Conservation (phyloP, 2,888 invertebrate genomes). For the Drosophila tanythrix region DNA sequence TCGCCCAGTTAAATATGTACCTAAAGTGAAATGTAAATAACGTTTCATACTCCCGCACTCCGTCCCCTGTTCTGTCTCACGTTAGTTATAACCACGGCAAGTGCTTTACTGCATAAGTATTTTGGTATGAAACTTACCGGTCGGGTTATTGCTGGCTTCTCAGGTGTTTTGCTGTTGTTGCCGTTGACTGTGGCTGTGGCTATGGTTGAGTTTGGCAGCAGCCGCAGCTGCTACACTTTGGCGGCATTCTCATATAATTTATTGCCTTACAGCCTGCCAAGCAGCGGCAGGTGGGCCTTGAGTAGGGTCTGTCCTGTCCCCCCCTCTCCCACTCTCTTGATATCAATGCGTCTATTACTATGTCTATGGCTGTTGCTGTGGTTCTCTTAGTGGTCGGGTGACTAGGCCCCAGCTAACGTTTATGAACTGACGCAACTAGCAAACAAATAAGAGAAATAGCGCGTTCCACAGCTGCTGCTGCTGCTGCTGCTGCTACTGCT, state of each 20-base stretch:
- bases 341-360: slow-evolving; percentile 23
- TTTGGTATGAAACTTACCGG: slow-evolving; percentile 65
- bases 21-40: slow-evolving; percentile 68
- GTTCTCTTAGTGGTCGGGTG: slow-evolving; percentile 36
- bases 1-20: slow-evolving; percentile 45
- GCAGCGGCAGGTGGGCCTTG: slow-evolving; percentile 46
- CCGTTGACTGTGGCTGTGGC: slow-evolving; percentile 17
- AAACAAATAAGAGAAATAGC: slow-evolving; percentile 46
- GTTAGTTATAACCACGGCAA: slow-evolving; percentile 37
- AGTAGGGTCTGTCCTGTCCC: slow-evolving; percentile 51
- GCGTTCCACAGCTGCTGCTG: slow-evolving; percentile 12
- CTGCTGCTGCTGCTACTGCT: slow-evolving; percentile 1
- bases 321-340: neutral
- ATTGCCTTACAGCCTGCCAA: slow-evolving; percentile 65
- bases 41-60: slow-evolving; percentile 6
- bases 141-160: slow-evolving; percentile 51
- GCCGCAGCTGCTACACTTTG: slow-evolving; percentile 79
- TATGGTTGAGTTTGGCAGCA: slow-evolving; percentile 54
- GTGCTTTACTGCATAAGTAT: slow-evolving; percentile 51
- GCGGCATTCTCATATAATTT: slow-evolving; percentile 81
- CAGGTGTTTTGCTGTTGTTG: slow-evolving; percentile 44
- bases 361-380: slow-evolving; percentile 28
- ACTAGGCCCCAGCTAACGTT: slow-evolving; percentile 73
- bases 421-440: slow-evolving; percentile 74
- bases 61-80: neutral